phyloP scores from a whole-genome alignment of 2,888 invertebrate genomes.

The Julus scanicus region DNA sequence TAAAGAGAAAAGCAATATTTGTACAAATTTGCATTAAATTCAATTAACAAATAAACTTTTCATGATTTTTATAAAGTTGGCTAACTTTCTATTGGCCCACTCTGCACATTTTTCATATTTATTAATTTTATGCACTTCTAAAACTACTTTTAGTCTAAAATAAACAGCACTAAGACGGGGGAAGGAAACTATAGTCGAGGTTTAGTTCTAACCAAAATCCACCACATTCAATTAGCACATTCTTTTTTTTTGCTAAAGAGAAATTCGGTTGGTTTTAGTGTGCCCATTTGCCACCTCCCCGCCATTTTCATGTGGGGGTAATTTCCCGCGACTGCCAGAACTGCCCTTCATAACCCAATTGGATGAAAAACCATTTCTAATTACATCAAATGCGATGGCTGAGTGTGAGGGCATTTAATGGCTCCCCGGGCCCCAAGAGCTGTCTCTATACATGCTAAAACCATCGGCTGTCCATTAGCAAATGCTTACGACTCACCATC shows the following conservation, averaged over 20 bases:
- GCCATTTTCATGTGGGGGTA: background rate
- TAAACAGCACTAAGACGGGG: too few species aligned
- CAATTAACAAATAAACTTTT: too few species aligned
- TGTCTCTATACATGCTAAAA: background rate
- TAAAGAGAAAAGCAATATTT: too few species aligned
- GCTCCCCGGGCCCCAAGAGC: background rate
- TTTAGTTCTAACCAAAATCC: too few species aligned
- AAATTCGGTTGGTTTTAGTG: background rate
- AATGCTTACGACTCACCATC: constrained; percentile 6
- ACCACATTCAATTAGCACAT: too few species aligned
- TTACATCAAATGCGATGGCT: constrained; percentile 19
- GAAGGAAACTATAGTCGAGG: too few species aligned
- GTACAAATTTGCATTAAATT: too few species aligned
- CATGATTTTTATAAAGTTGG: too few species aligned
- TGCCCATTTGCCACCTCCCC: background rate
- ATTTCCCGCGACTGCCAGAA: background rate
- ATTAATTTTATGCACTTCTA: too few species aligned
- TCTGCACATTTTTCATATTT: too few species aligned
- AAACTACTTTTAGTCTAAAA: too few species aligned
- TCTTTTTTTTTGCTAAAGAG: background rate
- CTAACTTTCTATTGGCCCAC: too few species aligned
- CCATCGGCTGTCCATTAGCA: constrained; percentile 14
- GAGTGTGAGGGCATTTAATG: constrained; percentile 33
- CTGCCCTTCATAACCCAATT: background rate
- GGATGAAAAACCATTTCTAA: constrained; percentile 19